Conservation (phyloP, 2,888 invertebrate species). For the Furcula furcula region DNA sequence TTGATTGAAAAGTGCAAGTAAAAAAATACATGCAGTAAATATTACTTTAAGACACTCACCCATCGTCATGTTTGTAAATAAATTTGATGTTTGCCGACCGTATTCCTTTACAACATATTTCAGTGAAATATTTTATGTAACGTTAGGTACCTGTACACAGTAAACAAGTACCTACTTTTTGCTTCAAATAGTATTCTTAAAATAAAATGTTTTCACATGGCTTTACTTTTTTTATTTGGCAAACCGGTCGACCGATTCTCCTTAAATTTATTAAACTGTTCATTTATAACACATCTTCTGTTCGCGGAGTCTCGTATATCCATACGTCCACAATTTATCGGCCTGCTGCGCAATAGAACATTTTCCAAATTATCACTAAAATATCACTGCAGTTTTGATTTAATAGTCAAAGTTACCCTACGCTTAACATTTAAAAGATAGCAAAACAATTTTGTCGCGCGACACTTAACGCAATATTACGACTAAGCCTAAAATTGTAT, state of each 20-base stretch:
- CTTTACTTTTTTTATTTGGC: not conserved
- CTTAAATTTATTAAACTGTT: conserved; percentile 9
- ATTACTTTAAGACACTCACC: conserved; percentile 60
- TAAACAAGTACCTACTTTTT: conserved; percentile 15
- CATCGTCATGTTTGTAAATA: conserved; percentile 51
- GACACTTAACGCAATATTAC: conserved; percentile 71
- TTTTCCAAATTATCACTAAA: conserved; percentile 28
- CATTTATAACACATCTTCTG: conserved; percentile 4
- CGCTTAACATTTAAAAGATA: conserved; percentile 59
- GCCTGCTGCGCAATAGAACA: conserved; percentile 22
- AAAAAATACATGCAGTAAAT: too few species aligned
- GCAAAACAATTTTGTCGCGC: conserved; percentile 55
- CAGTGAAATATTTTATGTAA: conserved; percentile 13
- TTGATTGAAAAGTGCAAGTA: too few species aligned
- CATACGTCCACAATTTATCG: conserved; percentile 21
- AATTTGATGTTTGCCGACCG: conserved; percentile 4
- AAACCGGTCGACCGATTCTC: conserved; percentile 40
- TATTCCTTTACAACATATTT: conserved; percentile 8
- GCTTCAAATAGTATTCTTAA: conserved; percentile 10
- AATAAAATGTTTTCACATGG: not conserved
- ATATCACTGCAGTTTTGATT: conserved; percentile 46
- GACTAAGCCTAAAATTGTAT: conserved; percentile 66
- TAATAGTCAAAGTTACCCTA: conserved; percentile 43
- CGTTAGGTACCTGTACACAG: conserved; percentile 14
- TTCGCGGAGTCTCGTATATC: conserved; percentile 16